Evolutionary conservation across 2,113 vertebrate species (phyloP).

Genomic region (Ictalurus punctatus): DNA sequence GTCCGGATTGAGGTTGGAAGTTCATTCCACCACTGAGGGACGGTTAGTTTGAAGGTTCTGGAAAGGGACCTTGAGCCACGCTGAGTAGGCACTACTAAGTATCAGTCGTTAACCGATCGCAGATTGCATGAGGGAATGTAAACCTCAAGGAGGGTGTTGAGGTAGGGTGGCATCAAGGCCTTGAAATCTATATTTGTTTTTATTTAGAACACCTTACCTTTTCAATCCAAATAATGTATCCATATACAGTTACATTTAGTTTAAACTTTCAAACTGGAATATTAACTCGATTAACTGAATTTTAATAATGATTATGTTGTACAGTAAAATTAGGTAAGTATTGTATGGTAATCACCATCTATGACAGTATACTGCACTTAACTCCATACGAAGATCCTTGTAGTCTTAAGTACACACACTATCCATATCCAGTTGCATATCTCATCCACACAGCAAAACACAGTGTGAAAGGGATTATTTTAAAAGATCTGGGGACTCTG

Average conservation of each 20-base stretch:
- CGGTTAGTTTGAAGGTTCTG: too few relatives aligned
- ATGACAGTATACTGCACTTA: background rate
- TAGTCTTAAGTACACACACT: background rate
- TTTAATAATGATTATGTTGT: background rate
- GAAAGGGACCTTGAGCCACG: too few relatives aligned
- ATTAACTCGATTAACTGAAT: background rate
- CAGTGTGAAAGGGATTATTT: slow-evolving; percentile 1
- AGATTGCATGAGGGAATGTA: too few relatives aligned
- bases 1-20: too few relatives aligned
- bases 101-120: too few relatives aligned
- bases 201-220: background rate
- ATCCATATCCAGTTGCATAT: slow-evolving; percentile 8
- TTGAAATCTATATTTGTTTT: background rate
- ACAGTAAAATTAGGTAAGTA: background rate
- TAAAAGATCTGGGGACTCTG: slow-evolving; percentile 8
- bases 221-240: background rate
- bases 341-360: background rate
- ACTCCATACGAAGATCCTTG: background rate
- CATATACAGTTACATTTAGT: background rate
- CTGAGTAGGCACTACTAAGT: too few relatives aligned
- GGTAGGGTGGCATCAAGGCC: too few relatives aligned
- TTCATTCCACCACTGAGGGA: too few relatives aligned
- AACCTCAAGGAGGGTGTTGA: too few relatives aligned
- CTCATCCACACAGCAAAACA: slow-evolving; percentile 7
- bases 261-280: background rate